These are phyloP conservation scores for Euplexia lucipara DNA, from an alignment of 2,888 invertebrate genomes.

Conservation along the genomic window DNA sequence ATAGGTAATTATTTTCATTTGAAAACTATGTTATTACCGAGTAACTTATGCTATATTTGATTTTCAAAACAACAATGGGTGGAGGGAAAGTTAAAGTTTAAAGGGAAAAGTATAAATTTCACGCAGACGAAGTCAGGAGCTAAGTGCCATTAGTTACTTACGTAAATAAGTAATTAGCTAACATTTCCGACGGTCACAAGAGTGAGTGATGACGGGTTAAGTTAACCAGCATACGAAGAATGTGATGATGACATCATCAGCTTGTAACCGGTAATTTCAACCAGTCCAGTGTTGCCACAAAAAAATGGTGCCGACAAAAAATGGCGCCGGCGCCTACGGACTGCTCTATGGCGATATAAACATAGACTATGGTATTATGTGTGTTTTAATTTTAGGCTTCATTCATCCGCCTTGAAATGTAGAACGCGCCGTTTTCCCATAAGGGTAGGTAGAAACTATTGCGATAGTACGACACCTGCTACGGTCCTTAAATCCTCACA, in stretches of 20 bases:
- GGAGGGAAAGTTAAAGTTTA: too few species aligned
- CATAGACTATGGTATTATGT: neutral
- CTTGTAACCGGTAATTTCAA: conserved; percentile 35
- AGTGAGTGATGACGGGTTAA: conserved; percentile 22
- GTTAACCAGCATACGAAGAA: conserved; percentile 7
- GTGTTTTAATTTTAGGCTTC: conserved; percentile 3
- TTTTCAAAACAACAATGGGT: too few species aligned
- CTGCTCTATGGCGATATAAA: conserved; percentile 23
- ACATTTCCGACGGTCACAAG: neutral
- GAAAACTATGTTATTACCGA: too few species aligned
- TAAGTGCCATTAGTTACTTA: too few species aligned
- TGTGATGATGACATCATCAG: conserved; percentile 44
- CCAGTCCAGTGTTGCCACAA: conserved; percentile 6
- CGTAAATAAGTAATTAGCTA: neutral
- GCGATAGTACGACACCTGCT: too few species aligned
- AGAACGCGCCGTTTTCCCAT: too few species aligned
- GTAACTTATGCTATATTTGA: too few species aligned
- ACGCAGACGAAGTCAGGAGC: too few species aligned
- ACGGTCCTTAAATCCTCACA: too few species aligned
- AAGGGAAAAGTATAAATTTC: too few species aligned
- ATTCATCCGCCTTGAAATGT: neutral
- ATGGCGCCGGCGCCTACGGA: conserved; percentile 50
- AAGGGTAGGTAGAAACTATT: too few species aligned
- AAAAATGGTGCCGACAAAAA: conserved; percentile 31
- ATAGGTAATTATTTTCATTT: too few species aligned